Percentiles rank a stretch among this genome's conserved stretches.
Conservation (phyloP, 2,113 vertebrate genomes). For the Tachysurus vachellii region DNA sequence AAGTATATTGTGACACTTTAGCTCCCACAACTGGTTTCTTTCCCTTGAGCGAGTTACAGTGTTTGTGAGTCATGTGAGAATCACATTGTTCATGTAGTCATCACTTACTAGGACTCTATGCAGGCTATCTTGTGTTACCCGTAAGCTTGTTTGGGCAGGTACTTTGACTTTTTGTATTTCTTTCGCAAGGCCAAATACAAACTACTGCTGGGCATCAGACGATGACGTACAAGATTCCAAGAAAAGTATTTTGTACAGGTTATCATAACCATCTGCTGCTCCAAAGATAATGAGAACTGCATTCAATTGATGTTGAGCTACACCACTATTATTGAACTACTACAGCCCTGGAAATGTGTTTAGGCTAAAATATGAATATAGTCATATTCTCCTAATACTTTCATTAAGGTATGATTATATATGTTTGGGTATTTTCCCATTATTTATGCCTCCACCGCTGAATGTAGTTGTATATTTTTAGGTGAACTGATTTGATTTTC, state of each 20-base stretch:
- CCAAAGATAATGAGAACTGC: neutral
- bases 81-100: slow-evolving; percentile 28
- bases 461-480: neutral
- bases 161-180: neutral
- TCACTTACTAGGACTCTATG: slow-evolving; percentile 21
- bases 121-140: neutral
- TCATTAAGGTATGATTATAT: neutral
- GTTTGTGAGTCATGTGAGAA: slow-evolving; percentile 56
- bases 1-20: slow-evolving; percentile 32
- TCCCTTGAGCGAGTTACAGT: slow-evolving; percentile 52
- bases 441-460: neutral
- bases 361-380: neutral
- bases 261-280: neutral
- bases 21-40: slow-evolving; percentile 57
- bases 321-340: neutral
- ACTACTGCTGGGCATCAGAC: neutral
- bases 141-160: slow-evolving; percentile 35
- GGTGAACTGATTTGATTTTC: neutral
- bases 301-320: neutral
- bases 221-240: neutral
- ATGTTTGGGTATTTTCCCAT: neutral
- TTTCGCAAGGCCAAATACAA: neutral
- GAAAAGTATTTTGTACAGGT: neutral
- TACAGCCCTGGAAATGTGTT: neutral
- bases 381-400: neutral